Conservation (phyloP, 2,888 invertebrate species). For the Priocnemis perturbator region DNA sequence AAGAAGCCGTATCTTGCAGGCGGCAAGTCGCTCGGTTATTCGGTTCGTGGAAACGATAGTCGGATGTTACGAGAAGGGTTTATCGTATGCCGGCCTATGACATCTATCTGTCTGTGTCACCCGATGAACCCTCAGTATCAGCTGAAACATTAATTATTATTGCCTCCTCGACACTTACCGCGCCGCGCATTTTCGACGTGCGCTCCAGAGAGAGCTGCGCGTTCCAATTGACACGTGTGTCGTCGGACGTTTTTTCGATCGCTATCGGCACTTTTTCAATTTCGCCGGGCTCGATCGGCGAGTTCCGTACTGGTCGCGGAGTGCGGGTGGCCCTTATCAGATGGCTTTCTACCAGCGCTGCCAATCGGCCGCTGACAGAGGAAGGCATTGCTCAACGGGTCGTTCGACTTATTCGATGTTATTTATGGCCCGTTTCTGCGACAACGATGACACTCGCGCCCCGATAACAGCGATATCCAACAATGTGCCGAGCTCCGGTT, state of each 20-base stretch:
- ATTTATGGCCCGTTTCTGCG: neutral
- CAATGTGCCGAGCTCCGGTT: too few relatives aligned
- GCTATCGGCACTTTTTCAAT: slow-evolving; percentile 5
- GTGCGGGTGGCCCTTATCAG: too few relatives aligned
- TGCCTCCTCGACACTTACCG: slow-evolving; percentile 72
- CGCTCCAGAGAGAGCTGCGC: too few relatives aligned
- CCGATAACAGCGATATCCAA: too few relatives aligned
- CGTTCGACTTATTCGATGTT: neutral
- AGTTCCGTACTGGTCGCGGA: too few relatives aligned
- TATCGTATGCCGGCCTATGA: slow-evolving; percentile 73
- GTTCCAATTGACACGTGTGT: too few relatives aligned
- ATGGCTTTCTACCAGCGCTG: too few relatives aligned
- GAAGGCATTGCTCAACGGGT: too few relatives aligned
- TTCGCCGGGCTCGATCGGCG: neutral
- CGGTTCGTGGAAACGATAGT: slow-evolving; percentile 64
- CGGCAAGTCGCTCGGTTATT: too few relatives aligned
- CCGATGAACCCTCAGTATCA: slow-evolving; percentile 66
- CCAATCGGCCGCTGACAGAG: too few relatives aligned
- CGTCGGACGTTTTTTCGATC: neutral
- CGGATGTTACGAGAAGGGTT: slow-evolving; percentile 70
- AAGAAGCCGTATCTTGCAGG: too few relatives aligned
- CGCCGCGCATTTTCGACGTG: slow-evolving; percentile 39
- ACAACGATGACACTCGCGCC: too few relatives aligned
- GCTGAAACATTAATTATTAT: slow-evolving; percentile 74
- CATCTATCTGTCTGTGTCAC: slow-evolving; percentile 74